Evolutionary conservation across 2,888 invertebrate species (phyloP).

Genomic region (Elysia crispata): DNA sequence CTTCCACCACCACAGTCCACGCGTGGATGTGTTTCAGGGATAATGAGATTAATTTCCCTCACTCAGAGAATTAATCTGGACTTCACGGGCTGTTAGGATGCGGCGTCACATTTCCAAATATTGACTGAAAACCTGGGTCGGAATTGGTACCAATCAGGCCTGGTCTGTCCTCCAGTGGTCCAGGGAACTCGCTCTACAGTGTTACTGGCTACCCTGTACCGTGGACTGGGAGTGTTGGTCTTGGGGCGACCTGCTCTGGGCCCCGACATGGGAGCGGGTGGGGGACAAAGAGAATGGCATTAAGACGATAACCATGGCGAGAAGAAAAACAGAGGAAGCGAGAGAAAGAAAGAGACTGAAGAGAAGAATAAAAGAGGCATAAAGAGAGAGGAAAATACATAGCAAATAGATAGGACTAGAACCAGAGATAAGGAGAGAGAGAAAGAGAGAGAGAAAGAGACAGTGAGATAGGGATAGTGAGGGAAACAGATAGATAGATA

Average conservation of each 20-base stretch:
- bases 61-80: background rate
- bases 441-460: no score
- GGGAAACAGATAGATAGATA: no score
- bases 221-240: no score
- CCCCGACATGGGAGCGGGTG: background rate
- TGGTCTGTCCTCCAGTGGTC: background rate
- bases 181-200: background rate
- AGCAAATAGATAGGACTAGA: no score
- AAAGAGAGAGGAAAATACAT: no score
- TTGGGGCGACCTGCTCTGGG: no score
- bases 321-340: background rate
- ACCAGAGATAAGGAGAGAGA: no score
- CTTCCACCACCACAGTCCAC: background rate
- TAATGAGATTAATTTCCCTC: background rate
- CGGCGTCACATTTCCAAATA: background rate
- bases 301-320: background rate
- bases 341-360: conserved; percentile 13
- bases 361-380: no score
- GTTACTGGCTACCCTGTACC: no score
- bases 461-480: no score
- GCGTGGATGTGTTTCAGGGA: no score
- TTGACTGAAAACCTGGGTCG: conserved; percentile 2
- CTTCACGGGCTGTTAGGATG: no score
- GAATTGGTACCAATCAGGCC: background rate
- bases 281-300: background rate